Evolutionary conservation across 2,113 vertebrate genomes (phyloP).

Genomic region (Daubentonia madagascariensis): DNA sequence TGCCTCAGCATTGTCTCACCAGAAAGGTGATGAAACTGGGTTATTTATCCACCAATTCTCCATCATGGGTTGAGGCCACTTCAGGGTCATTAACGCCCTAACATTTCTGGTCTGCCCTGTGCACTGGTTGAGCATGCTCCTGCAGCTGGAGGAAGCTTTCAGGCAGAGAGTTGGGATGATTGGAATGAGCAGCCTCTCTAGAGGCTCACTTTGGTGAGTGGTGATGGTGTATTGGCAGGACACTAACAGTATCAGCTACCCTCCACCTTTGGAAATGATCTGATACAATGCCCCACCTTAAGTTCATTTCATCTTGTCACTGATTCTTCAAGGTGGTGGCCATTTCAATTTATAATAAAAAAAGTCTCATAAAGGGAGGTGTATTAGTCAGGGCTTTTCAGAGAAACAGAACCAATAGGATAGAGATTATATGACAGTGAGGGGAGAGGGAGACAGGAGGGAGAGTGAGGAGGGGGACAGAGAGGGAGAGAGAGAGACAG

Average conservation of each 20-base stretch:
- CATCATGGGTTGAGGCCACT: neutral
- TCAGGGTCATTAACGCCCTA: neutral
- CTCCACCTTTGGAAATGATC: neutral
- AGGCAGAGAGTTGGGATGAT: neutral
- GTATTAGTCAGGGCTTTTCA: neutral
- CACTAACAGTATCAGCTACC: neutral
- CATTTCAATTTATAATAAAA: neutral
- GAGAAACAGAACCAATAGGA: neutral
- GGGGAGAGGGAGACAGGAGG: neutral
- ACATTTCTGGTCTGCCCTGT: neutral
- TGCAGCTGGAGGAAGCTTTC: neutral
- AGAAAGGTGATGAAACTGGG: neutral
- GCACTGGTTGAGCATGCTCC: neutral
- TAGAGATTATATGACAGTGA: neutral
- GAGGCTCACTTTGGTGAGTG: neutral
- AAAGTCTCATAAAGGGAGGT: neutral
- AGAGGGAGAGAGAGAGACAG: neutral
- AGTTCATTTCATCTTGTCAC: neutral
- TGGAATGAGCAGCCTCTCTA: neutral
- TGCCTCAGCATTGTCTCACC: neutral
- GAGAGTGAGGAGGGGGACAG: neutral
- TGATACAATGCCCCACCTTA: neutral
- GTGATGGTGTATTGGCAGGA: neutral
- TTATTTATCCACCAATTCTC: neutral
- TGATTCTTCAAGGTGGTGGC: neutral